Evolutionary conservation across 2,888 invertebrate genomes (phyloP), one percentile per base, ranked within the genome.

Genomic region (Scaptomyza tumidula): DNA sequence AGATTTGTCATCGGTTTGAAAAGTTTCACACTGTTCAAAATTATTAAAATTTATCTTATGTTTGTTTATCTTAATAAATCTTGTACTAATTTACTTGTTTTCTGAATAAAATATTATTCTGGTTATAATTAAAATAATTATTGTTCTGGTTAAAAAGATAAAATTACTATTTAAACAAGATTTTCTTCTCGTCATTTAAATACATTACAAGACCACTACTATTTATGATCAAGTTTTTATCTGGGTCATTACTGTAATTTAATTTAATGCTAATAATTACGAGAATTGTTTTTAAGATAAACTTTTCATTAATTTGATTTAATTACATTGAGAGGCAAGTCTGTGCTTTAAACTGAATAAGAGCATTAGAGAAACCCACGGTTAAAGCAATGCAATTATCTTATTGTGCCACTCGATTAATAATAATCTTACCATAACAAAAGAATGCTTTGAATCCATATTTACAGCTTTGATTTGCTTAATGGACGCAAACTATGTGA

Each of bases 401-500:
- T 45, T 16, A 41, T 41, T 49, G 10, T 16, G 19, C 68, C 65
- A 63, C 55, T 63, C 54, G 54, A 50, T 65, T 24, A 60, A 60
- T 49, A 63, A 45, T 49, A 48, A 45, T 37, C 46, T 37, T 37
- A 31, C 16, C 24, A 57, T 7, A 29, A 33, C 33, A 54, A 62
- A 55, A 62, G 44, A 45, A 56, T 64, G 59, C 48, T 44, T 48
- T 50, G 14, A 49, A 62, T 57, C 37, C 59, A 73, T 73, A 33
- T 10, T 10, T 33, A 33, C 74, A 52, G 46, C 4, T 54, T 35
- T 13, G 35, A 52, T 59, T 45, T 57, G 66, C 46, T 62, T 62
- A 81, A 77, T 66, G 37, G 66, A 64, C 72, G 83, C 61, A 74
- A 78, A 80, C 68, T 58, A 72, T 71, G 71, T 75, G 71, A 63